Evolutionary conservation across 2,888 invertebrate genomes (phyloP), one percentile per base, ranked within the genome.

Genomic region (Idaea dimidiata): DNA sequence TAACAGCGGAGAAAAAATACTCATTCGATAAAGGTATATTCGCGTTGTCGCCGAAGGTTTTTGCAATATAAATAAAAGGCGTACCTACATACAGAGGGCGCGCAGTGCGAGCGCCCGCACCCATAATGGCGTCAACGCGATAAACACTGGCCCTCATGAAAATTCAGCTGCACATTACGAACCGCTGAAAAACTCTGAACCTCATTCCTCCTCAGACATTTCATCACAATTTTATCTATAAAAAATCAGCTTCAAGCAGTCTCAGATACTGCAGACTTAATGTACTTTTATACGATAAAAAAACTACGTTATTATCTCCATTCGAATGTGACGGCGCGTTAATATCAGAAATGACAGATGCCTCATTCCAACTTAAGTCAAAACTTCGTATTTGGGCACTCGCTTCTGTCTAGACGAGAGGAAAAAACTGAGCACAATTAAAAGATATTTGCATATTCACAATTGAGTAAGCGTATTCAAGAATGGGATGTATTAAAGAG

Each of bases 291-390:
- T 72, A 60, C 65, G 66, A 72, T 75, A 79, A 84, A 84, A 86
- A 88, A 82, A 70, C 63, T 69, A 63, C 80, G 24, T 78, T 83
- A 82, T 82, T 84, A 83, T 81, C 81, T 70, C 80, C 82, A 76
- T 63, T 68, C 77, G 78, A 81, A 85, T 82, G 87, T 80, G 77
- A 82, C 80, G 76, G 74, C 80, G 81, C 87, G 86, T 84, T 88
- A 88, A 89, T 89, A 90, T 86, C 82, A 81, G 63, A 86, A 86
- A 90, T 89, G 90, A 89, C 91, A 91, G 91, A 91, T 91, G 91
- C 86, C 79, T 86, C 89, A 89, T 82, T 81, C 78, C 79, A 72
- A 73, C 70, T 76, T 69, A 70, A 75, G 72, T 75, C 76, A 72
- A 75, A 76, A 73, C 76, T 70, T 74, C 76, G 73, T 78, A 69